Evolutionary conservation across 92 coral and sea anemone species (phyloP), one percentile per base, ranked within the genome.

Genomic region (Diadumene lineata): DNA sequence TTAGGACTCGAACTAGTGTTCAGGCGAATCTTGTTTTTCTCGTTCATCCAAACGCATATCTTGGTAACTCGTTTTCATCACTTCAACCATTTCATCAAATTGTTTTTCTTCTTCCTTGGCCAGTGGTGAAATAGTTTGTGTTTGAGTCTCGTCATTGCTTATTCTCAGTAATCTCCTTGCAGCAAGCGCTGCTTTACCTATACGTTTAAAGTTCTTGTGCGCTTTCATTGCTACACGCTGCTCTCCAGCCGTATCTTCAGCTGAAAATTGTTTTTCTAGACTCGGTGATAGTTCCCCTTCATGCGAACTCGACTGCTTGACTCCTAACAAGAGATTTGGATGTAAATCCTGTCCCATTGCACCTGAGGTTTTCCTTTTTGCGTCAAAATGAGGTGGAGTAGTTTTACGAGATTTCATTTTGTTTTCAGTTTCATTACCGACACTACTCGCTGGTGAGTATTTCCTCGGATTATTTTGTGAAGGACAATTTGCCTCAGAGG

Each of bases 161-260:
- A 76, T 76, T 24, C 55, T 69, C 65, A 76, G 22, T 18, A 76
- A 65, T 29, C 73, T 31, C 25, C 70, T 76, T 0, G 81, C 81
- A 11, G 73, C 81, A 2, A 76, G 28, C 28, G 81, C 81, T 46
- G 81, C 81, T 33, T 76, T 76, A 1, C 81, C 81, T n/a, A 76
- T 64, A 21, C 81, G 81, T 24, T 64, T 55, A 34, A 76, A 76
- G 81, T 76, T 76, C 66, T 64, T 76, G 16, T 69, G 72, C 31
- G 81, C 81, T 66, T 58, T 64, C 32, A 74, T 28, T 21, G 70
- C 79, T 0, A 51, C 79, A 23, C 44, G 79, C 13, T 60, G 62
- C 26, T 44, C 69, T 1, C 69, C 79, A 58, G 68, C 68, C 19
- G 68, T 23, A 19, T 62, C 68, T 31, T 63, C 79, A 17, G 65